A percentile compares a stretch with the other conserved stretches of the same genome.
Evolutionary conservation across 2,113 vertebrate species (phyloP).

Genomic region (Urocolius indicus): DNA sequence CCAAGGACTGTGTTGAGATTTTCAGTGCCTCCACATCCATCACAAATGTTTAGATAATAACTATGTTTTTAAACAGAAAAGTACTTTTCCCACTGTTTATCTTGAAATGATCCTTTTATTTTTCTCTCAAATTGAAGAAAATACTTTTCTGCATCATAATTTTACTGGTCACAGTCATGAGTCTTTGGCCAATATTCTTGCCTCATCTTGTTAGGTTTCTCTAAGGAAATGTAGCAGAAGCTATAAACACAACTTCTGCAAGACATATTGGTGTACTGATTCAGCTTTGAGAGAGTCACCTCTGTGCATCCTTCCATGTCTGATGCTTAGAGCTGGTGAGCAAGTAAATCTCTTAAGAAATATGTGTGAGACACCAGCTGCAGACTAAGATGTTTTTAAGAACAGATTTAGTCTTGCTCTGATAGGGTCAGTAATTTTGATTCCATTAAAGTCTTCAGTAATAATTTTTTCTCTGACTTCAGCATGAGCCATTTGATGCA

Average conservation of each 20-base stretch:
- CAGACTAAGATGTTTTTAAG: not conserved
- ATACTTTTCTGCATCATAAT: not conserved
- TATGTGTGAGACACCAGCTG: not conserved
- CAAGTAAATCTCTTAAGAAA: not conserved
- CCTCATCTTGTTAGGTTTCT: not conserved
- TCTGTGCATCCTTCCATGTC: not conserved
- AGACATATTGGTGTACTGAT: not conserved
- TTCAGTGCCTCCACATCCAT: not conserved
- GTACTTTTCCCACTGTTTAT: not conserved
- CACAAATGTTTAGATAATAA: not conserved
- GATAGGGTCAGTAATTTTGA: not conserved
- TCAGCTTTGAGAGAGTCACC: not conserved
- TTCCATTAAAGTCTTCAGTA: not conserved
- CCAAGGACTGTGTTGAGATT: not conserved
- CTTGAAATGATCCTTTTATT: not conserved
- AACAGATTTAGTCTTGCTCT: not conserved
- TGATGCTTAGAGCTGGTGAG: not conserved
- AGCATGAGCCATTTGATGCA: not conserved
- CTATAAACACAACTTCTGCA: not conserved
- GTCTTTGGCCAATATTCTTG: not conserved
- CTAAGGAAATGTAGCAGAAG: not conserved
- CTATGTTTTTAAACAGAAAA: not conserved
- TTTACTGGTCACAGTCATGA: not conserved
- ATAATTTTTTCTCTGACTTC: not conserved
- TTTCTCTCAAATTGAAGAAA: not conserved